A percentile compares a stretch with the other conserved stretches of the same genome.
These are phyloP conservation scores for Drosophila carrolli DNA, from an alignment of 1,140 invertebrate genomes.

Conservation along the genomic window DNA sequence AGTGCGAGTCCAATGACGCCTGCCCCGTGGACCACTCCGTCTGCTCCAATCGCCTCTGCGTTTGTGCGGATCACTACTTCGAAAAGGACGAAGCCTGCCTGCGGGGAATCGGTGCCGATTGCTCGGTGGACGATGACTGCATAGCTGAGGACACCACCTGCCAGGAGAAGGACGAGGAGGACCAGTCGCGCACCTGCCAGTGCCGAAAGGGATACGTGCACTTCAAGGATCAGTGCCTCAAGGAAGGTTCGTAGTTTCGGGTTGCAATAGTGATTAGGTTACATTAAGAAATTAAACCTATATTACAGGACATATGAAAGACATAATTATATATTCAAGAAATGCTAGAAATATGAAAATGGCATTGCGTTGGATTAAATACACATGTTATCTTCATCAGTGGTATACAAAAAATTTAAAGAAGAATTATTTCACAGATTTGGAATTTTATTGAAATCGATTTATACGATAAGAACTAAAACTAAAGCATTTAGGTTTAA, in stretches of 20 bases:
- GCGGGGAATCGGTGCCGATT: constrained; percentile 84
- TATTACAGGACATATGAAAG: too few species aligned
- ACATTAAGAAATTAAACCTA: too few species aligned
- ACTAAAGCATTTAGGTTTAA: too few species aligned
- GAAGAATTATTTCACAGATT: too few species aligned
- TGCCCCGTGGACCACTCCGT: constrained; percentile 82
- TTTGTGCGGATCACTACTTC: constrained; percentile 83
- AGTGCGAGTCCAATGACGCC: constrained; percentile 71
- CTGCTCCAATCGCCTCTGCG: constrained; percentile 83
- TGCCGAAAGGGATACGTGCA: constrained; percentile 82
- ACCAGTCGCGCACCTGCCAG: constrained; percentile 78
- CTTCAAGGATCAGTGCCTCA: constrained; percentile 84
- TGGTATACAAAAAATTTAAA: too few species aligned
- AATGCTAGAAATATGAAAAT: too few species aligned
- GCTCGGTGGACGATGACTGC: constrained; percentile 83
- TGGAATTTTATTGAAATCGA: too few species aligned
- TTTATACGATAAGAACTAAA: too few species aligned
- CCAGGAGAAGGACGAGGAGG: constrained; percentile 47
- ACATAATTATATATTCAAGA: too few species aligned
- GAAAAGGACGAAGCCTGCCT: constrained; percentile 75
- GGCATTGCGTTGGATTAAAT: too few species aligned
- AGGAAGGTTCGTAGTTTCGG: constrained; percentile 60
- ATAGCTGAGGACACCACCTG: constrained; percentile 83
- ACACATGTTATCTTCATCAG: too few species aligned
- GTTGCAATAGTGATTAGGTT: too few species aligned